phyloP scores from a whole-genome alignment of 2,113 vertebrate genomes.

The Paracanthobrama guichenoti region DNA sequence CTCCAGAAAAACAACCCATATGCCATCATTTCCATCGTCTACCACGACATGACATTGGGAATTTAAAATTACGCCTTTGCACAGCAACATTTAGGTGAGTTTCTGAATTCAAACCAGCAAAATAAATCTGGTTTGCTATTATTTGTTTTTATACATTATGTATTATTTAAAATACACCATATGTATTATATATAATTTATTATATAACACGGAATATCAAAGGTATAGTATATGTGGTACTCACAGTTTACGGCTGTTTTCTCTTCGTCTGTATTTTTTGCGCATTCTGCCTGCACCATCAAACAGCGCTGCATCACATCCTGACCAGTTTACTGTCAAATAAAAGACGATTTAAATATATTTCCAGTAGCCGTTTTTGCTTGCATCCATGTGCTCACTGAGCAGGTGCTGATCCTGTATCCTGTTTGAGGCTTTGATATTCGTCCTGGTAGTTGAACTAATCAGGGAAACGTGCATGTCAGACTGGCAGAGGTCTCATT shows the following conservation, averaged over 20 bases:
- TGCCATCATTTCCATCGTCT: background rate
- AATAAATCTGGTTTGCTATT: background rate
- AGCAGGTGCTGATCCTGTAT: background rate
- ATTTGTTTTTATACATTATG: background rate
- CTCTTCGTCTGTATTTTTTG: constrained; percentile 1
- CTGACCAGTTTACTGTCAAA: constrained; percentile 8
- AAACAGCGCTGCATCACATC: constrained; percentile 24
- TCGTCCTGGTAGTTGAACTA: background rate
- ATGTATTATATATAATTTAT: background rate
- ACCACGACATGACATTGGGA: constrained; percentile 48
- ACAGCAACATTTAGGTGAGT: constrained; percentile 43
- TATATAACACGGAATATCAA: background rate
- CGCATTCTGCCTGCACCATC: constrained; percentile 34
- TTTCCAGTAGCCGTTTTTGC: background rate
- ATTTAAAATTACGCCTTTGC: constrained; percentile 46
- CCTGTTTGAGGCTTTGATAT: background rate
- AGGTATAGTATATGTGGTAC: constrained; percentile 11
- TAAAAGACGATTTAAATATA: background rate
- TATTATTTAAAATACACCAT: background rate
- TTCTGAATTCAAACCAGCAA: background rate
- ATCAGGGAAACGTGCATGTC: constrained; percentile 1
- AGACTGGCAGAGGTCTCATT: constrained; percentile 26
- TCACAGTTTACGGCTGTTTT: constrained; percentile 28
- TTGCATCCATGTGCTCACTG: constrained; percentile 9
- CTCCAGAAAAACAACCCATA: background rate